phyloP scores from a whole-genome alignment of 2,888 invertebrate species.

The Ptychoptera albimana region DNA sequence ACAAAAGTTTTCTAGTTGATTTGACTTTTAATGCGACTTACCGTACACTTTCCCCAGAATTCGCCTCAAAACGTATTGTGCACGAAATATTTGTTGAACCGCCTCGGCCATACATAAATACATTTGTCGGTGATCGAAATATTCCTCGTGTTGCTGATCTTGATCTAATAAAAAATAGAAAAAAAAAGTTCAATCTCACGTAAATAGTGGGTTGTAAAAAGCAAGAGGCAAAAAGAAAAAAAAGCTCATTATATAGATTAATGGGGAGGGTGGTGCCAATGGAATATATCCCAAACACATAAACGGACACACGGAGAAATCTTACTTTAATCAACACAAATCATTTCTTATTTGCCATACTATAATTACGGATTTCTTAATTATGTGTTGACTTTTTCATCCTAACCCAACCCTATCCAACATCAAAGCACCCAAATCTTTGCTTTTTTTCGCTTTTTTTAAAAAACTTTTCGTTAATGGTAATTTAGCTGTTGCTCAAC shows the following conservation, averaged over 20 bases:
- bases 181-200: conserved; percentile 4
- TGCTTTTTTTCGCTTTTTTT: no score
- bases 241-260: neutral
- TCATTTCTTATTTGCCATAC: no score
- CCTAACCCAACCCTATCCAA: no score
- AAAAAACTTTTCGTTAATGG: no score
- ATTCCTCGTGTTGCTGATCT: conserved; percentile 34
- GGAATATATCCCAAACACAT: no score
- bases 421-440: no score
- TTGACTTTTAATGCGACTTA: neutral
- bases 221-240: neutral
- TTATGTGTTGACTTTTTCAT: no score
- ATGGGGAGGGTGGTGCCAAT: neutral
- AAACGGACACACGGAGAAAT: no score
- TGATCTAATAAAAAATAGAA: conserved; percentile 32
- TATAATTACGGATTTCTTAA: no score
- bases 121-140: conserved; percentile 61
- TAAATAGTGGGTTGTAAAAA: neutral
- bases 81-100: conserved; percentile 62
- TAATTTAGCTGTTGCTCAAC: no score
- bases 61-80: conserved; percentile 57
- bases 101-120: conserved; percentile 69
- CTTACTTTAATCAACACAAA: no score
- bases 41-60: conserved; percentile 44
- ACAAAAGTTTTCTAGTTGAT: no score